phyloP scores from a whole-genome alignment of 2,797 vertebrate species.

The Tangara arthus region DNA sequence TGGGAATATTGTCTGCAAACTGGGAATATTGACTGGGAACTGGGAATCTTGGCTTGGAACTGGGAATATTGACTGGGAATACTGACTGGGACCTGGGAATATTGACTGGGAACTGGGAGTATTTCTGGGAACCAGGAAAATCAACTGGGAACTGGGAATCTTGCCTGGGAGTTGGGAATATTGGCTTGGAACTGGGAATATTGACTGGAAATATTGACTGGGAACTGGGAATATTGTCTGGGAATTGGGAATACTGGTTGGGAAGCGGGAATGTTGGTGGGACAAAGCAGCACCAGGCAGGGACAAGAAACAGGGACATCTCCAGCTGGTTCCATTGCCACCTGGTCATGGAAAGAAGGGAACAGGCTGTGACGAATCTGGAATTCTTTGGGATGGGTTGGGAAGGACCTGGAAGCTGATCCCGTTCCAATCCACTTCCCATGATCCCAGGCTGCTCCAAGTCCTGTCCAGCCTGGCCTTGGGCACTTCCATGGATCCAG shows the following conservation, averaged over 20 bases:
- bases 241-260: neutral
- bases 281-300: neutral
- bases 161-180: accelerated
- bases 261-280: neutral
- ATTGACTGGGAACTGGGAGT: accelerated
- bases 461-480: neutral
- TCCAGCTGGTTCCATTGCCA: neutral
- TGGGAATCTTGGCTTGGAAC: accelerated
- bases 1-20: accelerated
- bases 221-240: neutral
- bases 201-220: too few species aligned
- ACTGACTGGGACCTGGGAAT: neutral
- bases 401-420: neutral
- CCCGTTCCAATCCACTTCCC: accelerated
- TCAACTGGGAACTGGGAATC: neutral
- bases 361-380: accelerated
- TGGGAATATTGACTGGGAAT: accelerated
- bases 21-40: neutral
- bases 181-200: too few species aligned
- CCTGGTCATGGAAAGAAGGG: neutral
- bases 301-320: neutral
- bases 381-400: neutral
- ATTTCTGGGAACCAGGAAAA: accelerated
- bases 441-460: accelerated
- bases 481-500: neutral